These are phyloP conservation scores for Merops nubicus DNA, from an alignment of 2,113 vertebrate genomes.

Conservation along the genomic window DNA sequence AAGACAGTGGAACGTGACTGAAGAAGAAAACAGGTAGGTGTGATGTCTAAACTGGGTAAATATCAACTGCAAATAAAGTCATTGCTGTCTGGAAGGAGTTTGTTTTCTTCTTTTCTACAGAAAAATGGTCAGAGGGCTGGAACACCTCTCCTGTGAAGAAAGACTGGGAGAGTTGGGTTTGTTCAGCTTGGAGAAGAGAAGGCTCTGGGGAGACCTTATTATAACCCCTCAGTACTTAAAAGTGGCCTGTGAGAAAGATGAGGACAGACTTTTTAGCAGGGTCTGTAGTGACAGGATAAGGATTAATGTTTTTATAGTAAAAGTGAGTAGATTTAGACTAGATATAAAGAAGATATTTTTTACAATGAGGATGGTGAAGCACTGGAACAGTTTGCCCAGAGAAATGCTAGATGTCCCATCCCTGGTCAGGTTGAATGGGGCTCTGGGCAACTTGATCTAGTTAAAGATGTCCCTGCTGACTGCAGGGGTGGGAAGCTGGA, in stretches of 20 bases:
- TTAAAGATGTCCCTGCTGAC: neutral
- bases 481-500: neutral
- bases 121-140: neutral
- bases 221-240: neutral
- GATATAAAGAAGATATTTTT: neutral
- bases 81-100: neutral
- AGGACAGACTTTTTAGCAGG: neutral
- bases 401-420: too few species aligned
- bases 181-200: neutral
- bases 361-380: rapidly evolving
- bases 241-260: neutral
- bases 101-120: neutral
- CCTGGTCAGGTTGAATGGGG: rapidly evolving
- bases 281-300: neutral
- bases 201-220: neutral
- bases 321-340: neutral
- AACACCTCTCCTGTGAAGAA: neutral
- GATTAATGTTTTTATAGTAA: neutral
- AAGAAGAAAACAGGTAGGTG: neutral
- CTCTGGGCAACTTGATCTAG: neutral
- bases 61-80: neutral
- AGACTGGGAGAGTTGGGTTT: neutral
- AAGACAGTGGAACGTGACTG: neutral
- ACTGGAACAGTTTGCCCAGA: neutral
- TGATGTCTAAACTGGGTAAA: neutral